These are phyloP conservation scores for Caprella mutica DNA, from an alignment of 2,888 invertebrate species.

Conservation along the genomic window DNA sequence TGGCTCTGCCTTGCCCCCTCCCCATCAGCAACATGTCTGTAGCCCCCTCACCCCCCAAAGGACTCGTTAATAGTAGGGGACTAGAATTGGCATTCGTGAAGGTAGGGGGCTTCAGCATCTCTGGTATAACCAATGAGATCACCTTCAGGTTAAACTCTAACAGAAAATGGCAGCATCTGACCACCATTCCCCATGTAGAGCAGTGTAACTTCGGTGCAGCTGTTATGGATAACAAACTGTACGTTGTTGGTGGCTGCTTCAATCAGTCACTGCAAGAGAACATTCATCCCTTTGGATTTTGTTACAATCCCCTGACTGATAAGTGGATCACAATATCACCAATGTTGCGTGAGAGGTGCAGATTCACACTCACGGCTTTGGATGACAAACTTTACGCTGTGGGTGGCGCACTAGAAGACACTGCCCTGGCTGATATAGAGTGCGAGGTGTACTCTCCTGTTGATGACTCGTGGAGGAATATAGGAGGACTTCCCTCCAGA, in stretches of 20 bases:
- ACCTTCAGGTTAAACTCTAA: conserved; percentile 49
- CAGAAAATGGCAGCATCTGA: conserved; percentile 53
- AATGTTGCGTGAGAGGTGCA: conserved; percentile 53
- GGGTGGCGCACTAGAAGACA: conserved; percentile 51
- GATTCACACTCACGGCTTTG: conserved; percentile 54
- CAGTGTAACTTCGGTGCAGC: conserved; percentile 61
- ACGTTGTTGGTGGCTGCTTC: conserved; percentile 59
- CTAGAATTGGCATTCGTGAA: conserved; percentile 52
- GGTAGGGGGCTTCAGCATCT: conserved; percentile 56
- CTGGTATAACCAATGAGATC: conserved; percentile 56
- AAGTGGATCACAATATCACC: conserved; percentile 58
- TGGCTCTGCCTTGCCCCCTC: conserved; percentile 33
- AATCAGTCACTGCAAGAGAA: conserved; percentile 53
- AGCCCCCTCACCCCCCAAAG: conserved; percentile 3
- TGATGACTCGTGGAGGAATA: conserved; percentile 50
- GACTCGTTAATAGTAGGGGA: conserved; percentile 11
- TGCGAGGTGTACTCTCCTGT: conserved; percentile 47
- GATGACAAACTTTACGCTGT: conserved; percentile 49
- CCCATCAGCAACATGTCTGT: conserved; percentile 2
- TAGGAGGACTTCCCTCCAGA: conserved; percentile 48
- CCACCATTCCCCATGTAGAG: conserved; percentile 59
- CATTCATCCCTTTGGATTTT: conserved; percentile 60
- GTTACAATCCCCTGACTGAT: conserved; percentile 49
- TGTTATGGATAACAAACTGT: conserved; percentile 55
- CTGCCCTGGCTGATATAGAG: conserved; percentile 11